Evolutionary conservation across 2,888 invertebrate species (phyloP), one percentile per base, ranked within the genome.

Genomic region (Hybos culiciformis): DNA sequence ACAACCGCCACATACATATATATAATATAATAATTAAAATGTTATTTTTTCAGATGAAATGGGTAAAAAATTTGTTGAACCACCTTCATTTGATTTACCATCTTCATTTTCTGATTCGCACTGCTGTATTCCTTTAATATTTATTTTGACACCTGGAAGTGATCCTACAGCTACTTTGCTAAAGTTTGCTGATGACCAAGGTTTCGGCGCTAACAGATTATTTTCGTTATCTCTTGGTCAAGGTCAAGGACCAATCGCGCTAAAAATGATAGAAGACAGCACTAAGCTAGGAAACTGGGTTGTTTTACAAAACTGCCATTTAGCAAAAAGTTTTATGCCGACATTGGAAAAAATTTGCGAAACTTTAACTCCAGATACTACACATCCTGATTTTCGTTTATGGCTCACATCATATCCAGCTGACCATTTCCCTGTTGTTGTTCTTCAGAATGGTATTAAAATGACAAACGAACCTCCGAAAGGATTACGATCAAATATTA

Each of bases 381-480:
- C 87, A 0, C 85, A 93, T 67, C 80, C 85, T 0, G 87, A 92
- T 62, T 96, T 94, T 61, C 78, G 94, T 17, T 69, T 96, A 7
- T 96, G 94, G 94, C 67, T 96, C 15, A 94, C 93, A 2, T 91
- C 91, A 12, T 92, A 92, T 59, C 92, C 93, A 0, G 83, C 86
- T 0, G 81, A 83, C 1, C 79, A 91, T 67, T 96, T 96, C 62
- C 94, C 96, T 0, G 86, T 93, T 0, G 76, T 85, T 38, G 83
- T 94, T 3, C 68, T 96, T 34, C 91, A 94, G 61, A 91, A 90
- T 55, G 87, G 93, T 31, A 85, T 94, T 0, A 94, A 94, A 71
- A 93, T 96, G 85, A 93, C 92, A 0, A 93, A 93, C 61, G 94
- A 96, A 62, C 91, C 93, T 0, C 94, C 94, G 0, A 86, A 90